These are phyloP conservation scores for Orthonevra nobilis DNA, from an alignment of 2,888 invertebrate genomes.

Conservation along the genomic window DNA sequence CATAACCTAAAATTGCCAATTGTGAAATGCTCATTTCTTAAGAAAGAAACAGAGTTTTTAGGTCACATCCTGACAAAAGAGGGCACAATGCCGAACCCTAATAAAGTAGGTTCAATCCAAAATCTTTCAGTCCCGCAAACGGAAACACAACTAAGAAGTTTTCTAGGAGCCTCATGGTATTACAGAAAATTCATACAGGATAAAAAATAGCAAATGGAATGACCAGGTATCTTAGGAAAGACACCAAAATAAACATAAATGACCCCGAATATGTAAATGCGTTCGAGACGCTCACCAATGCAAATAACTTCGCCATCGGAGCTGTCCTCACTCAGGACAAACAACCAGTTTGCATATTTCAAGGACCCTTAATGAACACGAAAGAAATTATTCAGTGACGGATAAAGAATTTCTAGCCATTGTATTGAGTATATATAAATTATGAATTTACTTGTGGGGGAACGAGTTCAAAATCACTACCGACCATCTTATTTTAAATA, in stretches of 20 bases:
- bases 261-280: constrained; percentile 13
- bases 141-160: background rate
- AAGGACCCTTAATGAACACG: background rate
- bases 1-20: background rate
- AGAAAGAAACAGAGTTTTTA: no score
- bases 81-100: background rate
- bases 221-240: no score
- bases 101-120: no score
- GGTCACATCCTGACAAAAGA: constrained; percentile 2
- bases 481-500: no score
- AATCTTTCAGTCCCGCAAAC: no score
- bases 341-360: no score
- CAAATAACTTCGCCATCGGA: background rate
- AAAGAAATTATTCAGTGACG: background rate
- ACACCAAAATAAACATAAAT: no score
- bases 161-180: no score
- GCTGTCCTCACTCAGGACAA: no score
- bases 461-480: no score
- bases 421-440: background rate
- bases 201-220: no score
- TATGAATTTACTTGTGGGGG: background rate
- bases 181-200: no score
- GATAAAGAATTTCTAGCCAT: background rate
- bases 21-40: constrained; percentile 1
- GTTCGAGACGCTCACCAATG: background rate